Percentiles rank a stretch among this genome's conserved stretches.
Conservation (phyloP, 2,797 vertebrate species). For the Choloepus didactylus region DNA sequence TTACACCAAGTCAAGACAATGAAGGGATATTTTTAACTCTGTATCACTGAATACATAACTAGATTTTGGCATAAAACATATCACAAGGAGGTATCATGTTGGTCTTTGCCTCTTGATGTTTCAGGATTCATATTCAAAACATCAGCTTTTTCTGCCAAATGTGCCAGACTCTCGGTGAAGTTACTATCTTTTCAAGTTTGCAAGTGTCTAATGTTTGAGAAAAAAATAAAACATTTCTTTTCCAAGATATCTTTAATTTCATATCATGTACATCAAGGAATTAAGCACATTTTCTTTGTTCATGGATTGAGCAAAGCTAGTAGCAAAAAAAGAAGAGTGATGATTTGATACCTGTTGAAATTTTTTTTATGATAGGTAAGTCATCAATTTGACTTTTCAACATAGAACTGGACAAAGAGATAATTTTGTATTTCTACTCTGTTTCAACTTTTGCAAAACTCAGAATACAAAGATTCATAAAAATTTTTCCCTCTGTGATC, state of each 20-base stretch:
- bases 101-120: slow-evolving; percentile 36
- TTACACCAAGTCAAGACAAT: slow-evolving; percentile 41
- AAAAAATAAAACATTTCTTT: slow-evolving; percentile 1
- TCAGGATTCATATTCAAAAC: slow-evolving; percentile 45
- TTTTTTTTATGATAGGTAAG: neutral
- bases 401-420: neutral
- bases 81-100: slow-evolving; percentile 21
- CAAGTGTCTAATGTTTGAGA: slow-evolving; percentile 15
- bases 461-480: neutral
- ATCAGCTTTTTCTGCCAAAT: slow-evolving; percentile 11
- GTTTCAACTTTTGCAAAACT: slow-evolving; percentile 16
- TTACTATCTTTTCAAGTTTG: slow-evolving; percentile 40
- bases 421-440: slow-evolving; percentile 21
- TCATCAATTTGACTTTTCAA: neutral
- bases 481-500: neutral
- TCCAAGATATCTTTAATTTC: slow-evolving; percentile 25
- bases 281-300: slow-evolving; percentile 46
- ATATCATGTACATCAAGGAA: neutral
- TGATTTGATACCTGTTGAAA: neutral
- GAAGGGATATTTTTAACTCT: slow-evolving; percentile 20
- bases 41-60: slow-evolving; percentile 44
- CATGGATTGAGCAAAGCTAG: neutral
- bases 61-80: slow-evolving; percentile 29
- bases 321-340: neutral
- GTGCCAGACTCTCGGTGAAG: neutral